These are phyloP conservation scores for Megatriorchis doriae DNA, from an alignment of 2,113 vertebrate species.

Conservation along the genomic window DNA sequence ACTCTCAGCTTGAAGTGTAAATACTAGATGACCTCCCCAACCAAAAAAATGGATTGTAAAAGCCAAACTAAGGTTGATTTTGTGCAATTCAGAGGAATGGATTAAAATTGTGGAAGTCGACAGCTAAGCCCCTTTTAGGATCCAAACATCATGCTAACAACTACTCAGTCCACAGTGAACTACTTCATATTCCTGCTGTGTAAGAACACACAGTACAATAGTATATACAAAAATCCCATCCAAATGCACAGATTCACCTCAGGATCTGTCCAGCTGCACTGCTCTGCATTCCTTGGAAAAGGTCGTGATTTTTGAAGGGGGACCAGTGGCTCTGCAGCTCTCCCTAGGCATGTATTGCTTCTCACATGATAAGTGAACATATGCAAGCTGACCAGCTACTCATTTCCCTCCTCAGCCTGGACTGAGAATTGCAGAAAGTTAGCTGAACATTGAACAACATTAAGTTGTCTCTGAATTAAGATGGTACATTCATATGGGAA, in stretches of 20 bases:
- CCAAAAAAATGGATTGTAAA: neutral
- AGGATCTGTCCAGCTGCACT: neutral
- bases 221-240: neutral
- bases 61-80: neutral
- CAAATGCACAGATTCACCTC: neutral
- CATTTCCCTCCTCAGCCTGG: neutral
- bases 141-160: neutral
- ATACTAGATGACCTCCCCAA: neutral
- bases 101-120: neutral
- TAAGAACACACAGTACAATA: neutral
- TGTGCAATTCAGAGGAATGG: neutral
- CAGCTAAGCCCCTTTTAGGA: neutral
- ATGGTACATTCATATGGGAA: neutral
- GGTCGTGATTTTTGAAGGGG: neutral
- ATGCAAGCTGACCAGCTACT: neutral
- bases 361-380: neutral
- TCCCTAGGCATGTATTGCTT: neutral
- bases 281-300: neutral
- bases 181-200: neutral
- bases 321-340: neutral
- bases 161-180: neutral
- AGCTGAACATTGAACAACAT: neutral
- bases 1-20: neutral
- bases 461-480: neutral
- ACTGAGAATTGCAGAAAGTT: neutral